Evolutionary conservation across 53 echinoderm and acorn worm genomes (phyloP).

Genomic region (Temnopleurus reevesii): DNA sequence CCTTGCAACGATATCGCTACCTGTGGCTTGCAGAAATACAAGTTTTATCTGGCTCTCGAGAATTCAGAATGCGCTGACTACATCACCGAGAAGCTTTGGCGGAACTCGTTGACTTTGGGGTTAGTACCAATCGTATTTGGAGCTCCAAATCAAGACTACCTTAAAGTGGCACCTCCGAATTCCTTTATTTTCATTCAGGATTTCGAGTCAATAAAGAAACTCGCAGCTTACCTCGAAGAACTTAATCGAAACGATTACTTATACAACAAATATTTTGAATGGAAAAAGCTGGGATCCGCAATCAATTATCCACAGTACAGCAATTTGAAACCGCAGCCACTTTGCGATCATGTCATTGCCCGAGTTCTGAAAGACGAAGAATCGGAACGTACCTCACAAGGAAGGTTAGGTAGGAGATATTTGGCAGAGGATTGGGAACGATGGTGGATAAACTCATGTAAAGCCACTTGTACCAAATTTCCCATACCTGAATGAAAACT

Average conservation of each 20-base stretch:
- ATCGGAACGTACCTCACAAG: background rate
- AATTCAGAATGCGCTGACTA: constrained; percentile 12
- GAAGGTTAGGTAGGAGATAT: background rate
- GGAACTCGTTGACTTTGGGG: background rate
- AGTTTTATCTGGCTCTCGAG: constrained; percentile 32
- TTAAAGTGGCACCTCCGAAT: constrained; percentile 24
- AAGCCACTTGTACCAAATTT: background rate
- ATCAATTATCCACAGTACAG: background rate
- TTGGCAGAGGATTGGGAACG: background rate
- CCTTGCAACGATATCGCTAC: background rate
- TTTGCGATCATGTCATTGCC: background rate
- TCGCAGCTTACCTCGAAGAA: background rate
- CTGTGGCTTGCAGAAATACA: constrained; percentile 32
- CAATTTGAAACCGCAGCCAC: background rate
- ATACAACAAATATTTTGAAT: constrained; percentile 32
- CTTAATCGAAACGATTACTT: background rate
- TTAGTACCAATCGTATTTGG: background rate
- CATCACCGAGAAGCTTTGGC: constrained; percentile 32
- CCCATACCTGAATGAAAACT: background rate
- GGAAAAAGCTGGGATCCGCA: background rate
- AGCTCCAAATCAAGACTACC: background rate
- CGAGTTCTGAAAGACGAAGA: constrained; percentile 1
- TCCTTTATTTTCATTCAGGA: constrained; percentile 1
- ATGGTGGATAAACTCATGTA: background rate
- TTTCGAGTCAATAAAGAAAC: background rate